Evolutionary conservation across 1,140 invertebrate species (phyloP).

Genomic region (Drosophila melanogaster): Release_6_plus_ISO1_MT NC_004354.4:5493501-5494000

Average conservation of each 20-base stretch:
- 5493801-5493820: slow-evolving; percentile 8
- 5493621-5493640: slow-evolving; percentile 22
- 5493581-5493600: slow-evolving; percentile 53
- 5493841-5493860: slow-evolving; percentile 61
- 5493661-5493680: slow-evolving; percentile 58
- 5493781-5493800: background rate
- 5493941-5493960: slow-evolving; percentile 20
- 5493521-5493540: slow-evolving; percentile 56
- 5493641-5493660: slow-evolving; percentile 15
- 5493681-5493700: slow-evolving; percentile 49
- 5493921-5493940: slow-evolving; percentile 5
- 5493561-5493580: slow-evolving; percentile 3
- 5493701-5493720: slow-evolving; percentile 45
- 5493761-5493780: slow-evolving; percentile 13
- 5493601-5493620: slow-evolving; percentile 15
- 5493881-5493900: slow-evolving; percentile 3
- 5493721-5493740: slow-evolving; percentile 52
- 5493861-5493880: slow-evolving; percentile 19
- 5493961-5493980: slow-evolving; percentile 35
- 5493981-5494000: slow-evolving; percentile 41
- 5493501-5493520: slow-evolving; percentile 81
- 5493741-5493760: slow-evolving; percentile 27
- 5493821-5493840: slow-evolving; percentile 44
- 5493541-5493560: background rate
- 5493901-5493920: background rate